These are phyloP conservation scores for Aptenodytes patagonicus DNA, from an alignment of 2,113 vertebrate genomes.

Conservation along the genomic window DNA sequence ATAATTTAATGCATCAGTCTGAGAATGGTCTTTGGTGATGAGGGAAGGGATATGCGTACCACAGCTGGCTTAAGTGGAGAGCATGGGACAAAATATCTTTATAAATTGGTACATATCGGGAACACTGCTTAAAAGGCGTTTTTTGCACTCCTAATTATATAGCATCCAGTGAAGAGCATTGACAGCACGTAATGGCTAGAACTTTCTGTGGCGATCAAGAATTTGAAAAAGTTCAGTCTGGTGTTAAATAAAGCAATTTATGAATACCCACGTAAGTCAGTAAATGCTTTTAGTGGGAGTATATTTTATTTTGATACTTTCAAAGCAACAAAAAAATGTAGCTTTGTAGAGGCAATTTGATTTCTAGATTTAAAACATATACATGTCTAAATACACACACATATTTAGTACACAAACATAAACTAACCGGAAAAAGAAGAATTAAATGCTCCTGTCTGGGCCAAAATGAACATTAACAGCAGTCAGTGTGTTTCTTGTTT, in stretches of 20 bases:
- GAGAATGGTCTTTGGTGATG: neutral
- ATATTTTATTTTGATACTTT: neutral
- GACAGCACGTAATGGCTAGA: neutral
- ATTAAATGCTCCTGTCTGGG: neutral
- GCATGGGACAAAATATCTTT: neutral
- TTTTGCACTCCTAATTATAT: neutral
- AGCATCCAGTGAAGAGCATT: neutral
- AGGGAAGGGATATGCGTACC: neutral
- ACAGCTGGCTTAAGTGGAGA: neutral
- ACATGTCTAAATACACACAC: too few species aligned
- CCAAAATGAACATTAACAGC: neutral
- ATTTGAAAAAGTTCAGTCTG: neutral
- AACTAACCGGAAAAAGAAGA: neutral
- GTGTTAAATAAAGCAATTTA: neutral
- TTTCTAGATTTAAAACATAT: neutral
- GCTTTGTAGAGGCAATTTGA: neutral
- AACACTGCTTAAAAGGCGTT: neutral
- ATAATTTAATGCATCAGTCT: neutral
- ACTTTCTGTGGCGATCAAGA: neutral
- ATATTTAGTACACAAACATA: neutral
- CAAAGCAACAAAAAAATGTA: neutral
- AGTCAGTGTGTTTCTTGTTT: neutral
- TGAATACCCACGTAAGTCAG: neutral
- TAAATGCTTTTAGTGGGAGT: neutral
- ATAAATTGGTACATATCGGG: neutral